Percentiles rank a stretch among this genome's conserved stretches.
phyloP scores from a whole-genome alignment of 2,797 vertebrate genomes.

The Melopsittacus undulatus region DNA sequence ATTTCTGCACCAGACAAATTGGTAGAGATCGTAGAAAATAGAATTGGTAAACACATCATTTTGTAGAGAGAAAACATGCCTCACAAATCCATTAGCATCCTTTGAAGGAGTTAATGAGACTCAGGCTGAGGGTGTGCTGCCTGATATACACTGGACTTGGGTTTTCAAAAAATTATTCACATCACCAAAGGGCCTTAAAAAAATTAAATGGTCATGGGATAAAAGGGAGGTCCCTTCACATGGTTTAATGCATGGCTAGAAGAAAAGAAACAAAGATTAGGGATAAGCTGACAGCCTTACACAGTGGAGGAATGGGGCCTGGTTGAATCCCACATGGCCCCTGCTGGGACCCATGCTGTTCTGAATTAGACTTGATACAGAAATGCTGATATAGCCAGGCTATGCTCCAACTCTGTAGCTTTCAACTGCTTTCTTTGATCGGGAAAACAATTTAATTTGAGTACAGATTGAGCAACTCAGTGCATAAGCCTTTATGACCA shows the following conservation, averaged over 20 bases:
- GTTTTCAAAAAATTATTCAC: background rate
- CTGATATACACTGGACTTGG: background rate
- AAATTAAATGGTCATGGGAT: background rate
- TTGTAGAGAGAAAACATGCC: slow-evolving; percentile 22
- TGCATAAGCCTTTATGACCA: background rate
- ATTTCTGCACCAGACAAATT: slow-evolving; percentile 56
- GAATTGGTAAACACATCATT: slow-evolving; percentile 53
- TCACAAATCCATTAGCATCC: slow-evolving; percentile 42
- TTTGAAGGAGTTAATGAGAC: slow-evolving; percentile 52
- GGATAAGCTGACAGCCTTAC: background rate
- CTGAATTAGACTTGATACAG: background rate
- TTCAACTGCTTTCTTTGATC: slow-evolving; percentile 20
- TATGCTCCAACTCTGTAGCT: background rate
- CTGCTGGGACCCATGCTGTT: background rate
- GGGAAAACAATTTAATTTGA: background rate
- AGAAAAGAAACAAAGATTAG: background rate
- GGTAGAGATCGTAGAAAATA: slow-evolving; percentile 40
- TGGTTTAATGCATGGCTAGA: background rate
- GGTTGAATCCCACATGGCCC: background rate
- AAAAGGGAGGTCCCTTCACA: background rate
- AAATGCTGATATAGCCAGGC: background rate
- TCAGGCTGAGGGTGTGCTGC: background rate
- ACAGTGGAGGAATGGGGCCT: background rate
- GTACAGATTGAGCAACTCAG: background rate
- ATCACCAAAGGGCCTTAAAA: background rate